A percentile compares a stretch with the other conserved stretches of the same genome.
phyloP scores from a whole-genome alignment of 2,113 vertebrate species.

The Echinops telfairi region DNA sequence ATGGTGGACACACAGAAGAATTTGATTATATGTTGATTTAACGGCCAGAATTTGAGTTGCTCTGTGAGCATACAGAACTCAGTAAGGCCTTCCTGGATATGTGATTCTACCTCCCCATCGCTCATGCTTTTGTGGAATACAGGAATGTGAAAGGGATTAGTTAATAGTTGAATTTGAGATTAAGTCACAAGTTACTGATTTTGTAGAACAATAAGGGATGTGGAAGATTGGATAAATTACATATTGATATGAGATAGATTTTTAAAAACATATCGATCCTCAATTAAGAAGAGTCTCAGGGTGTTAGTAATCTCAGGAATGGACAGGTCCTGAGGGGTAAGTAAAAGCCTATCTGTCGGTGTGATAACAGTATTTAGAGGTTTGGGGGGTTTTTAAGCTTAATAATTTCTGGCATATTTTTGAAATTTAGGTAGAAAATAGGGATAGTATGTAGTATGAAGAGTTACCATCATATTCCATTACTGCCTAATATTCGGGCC shows the following conservation, averaged over 20 bases:
- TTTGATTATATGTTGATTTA: slow-evolving; percentile 41
- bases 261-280: not conserved
- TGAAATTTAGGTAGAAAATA: slow-evolving; percentile 35
- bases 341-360: slow-evolving; percentile 53
- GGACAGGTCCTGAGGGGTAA: slow-evolving; percentile 43
- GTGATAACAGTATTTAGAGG: not conserved
- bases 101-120: not conserved
- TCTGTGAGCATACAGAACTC: slow-evolving; percentile 21
- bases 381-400: not conserved
- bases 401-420: not conserved
- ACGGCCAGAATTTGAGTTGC: not conserved
- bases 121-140: not conserved
- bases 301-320: slow-evolving; percentile 17
- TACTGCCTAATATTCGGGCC: slow-evolving; percentile 78
- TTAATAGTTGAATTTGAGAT: slow-evolving; percentile 40
- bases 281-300: not conserved
- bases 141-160: slow-evolving; percentile 15
- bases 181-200: slow-evolving; percentile 23
- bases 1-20: slow-evolving; percentile 28
- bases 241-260: not conserved
- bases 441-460: not conserved
- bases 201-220: not conserved
- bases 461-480: not conserved
- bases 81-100: not conserved
- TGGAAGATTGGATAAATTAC: not conserved